Base-by-base conservation (phyloP, 2,113 vertebrate species). In the Cavia aperea region DNA sequence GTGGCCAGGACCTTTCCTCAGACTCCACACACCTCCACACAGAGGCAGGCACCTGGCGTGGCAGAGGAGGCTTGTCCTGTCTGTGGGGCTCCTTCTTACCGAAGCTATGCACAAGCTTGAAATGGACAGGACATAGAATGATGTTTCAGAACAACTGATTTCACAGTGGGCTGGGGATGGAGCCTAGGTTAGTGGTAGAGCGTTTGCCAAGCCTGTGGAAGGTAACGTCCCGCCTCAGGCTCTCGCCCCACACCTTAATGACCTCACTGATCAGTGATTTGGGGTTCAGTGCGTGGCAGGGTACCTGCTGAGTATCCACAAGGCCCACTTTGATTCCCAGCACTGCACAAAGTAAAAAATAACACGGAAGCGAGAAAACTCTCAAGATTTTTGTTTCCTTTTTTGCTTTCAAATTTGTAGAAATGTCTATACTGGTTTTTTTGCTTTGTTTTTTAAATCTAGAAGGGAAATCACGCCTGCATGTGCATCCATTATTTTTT, bases 341-440 rank as follows among this genome's bases (percentile, higher is more conserved):
- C 49, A 54, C 31, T 3, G 31, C 9, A 79, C 14, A 54, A 36
- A 54, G 23, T 65, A 68, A 75, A 33, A 90, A 91, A 86, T 51
- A 85, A 79, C 70, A 60, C n/a, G n/a, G 10, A 65, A 75, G 12
- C 66, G 39, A 51, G 39, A 68, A 58, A 77, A 15, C 19, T 26
- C 11, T 24, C 58, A 54, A 86, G 78, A 15, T 7, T 29, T 19
- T 75, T 56, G 12, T 88, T 87, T 75, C 46, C 51, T 5, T 84
- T 88, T 92, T 49, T 56, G 46, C 12, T 14, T 78, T 93, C 83
- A 65, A 79, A 77, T 84, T 51, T 92, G 31, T 62, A 46, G 70
- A 68, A 4, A 81, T 87, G 88, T 87, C n/a, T 68, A 39, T 39
- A 36, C 18, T 54, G n/a, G 5, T 79, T 14, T 87, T 56, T 56